These are phyloP conservation scores for Clarias laeviceps DNA, from an alignment of 2,797 vertebrate genomes.

Conservation along the genomic window DNA sequence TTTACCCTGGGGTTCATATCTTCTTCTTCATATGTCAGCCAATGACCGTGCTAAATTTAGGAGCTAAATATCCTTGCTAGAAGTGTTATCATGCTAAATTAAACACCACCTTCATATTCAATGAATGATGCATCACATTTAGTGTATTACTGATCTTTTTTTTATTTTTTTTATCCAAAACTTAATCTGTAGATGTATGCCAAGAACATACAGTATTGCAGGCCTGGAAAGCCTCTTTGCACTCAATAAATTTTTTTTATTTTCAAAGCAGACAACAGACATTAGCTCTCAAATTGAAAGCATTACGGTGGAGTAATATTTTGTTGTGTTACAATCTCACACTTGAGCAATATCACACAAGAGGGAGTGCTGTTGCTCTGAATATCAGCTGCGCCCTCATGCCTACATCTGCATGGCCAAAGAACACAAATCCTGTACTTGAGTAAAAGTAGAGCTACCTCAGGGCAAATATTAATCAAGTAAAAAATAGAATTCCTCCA, in stretches of 20 bases:
- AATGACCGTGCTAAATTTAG: slow-evolving; percentile 29
- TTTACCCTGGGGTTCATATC: slow-evolving; percentile 44
- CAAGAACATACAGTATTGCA: not conserved
- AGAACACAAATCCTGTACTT: too few relatives aligned
- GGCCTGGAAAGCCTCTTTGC: not conserved
- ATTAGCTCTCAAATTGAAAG: not conserved
- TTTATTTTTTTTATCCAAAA: not conserved
- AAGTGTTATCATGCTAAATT: slow-evolving; percentile 10
- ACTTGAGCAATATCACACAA: not conserved
- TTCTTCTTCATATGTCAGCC: slow-evolving; percentile 47
- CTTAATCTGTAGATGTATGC: not conserved
- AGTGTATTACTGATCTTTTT: not conserved
- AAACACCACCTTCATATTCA: not conserved
- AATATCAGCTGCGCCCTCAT: too few relatives aligned
- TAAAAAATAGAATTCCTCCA: too few relatives aligned
- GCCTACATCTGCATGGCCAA: too few relatives aligned
- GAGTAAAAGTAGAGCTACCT: too few relatives aligned
- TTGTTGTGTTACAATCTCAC: not conserved
- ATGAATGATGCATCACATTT: not conserved
- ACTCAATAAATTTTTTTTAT: not conserved
- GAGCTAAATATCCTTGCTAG: slow-evolving; percentile 12
- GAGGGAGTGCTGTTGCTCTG: too few relatives aligned
- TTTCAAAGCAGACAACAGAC: not conserved
- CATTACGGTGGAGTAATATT: not conserved
- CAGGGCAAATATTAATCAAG: too few relatives aligned